Evolutionary conservation across 2,888 invertebrate genomes (phyloP), one percentile per base, ranked within the genome.

Genomic region (Strigamia maritima): DNA sequence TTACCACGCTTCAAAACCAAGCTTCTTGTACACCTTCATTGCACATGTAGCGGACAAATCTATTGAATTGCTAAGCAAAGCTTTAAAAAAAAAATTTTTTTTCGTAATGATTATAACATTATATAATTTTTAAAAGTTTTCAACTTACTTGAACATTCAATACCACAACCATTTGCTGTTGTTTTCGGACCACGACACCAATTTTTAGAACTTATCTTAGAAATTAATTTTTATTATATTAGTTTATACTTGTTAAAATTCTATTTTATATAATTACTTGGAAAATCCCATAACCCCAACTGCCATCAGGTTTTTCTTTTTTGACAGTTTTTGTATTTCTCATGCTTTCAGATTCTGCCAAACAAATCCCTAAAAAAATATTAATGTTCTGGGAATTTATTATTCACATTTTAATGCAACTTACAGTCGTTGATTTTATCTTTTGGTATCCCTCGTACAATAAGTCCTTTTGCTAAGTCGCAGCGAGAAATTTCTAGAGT

Each of bases 271-370:
- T 14, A 70, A 19, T 26, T 77, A 77, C 77, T 24, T 77, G 77
- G 22, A 77, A 77, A n/a, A 77, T 38, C 3, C 77, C 77, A 44
- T 77, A 77, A 77, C 40, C 77, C 77, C 77, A 77, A 22, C 44
- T 44, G 4, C 77, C 77, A 19, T 77, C 24, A 24, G 4, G 2
- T 7, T 77, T 77, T 14, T 44, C 19, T 49, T n/a, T 38, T 3
- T 77, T 77, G 3, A 77, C 28, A 19, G 77, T 44, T 28, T 22
- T 2, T 2, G 77, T 77, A 24, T 77, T 44, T 24, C 22, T 10
- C 2, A 7, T 24, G 24, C 77, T 77, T 49, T 77, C 77, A 44
- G 19, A 2, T 24, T 77, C 44, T 4, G 77, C 77, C 16, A 77
- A 24, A 28, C 77, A 77, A 77, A 77, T 24, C 77, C 77, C 77